Evolutionary conservation across 2,113 vertebrate species (phyloP), one percentile per base, ranked within the genome.

Genomic region (human): DNA sequence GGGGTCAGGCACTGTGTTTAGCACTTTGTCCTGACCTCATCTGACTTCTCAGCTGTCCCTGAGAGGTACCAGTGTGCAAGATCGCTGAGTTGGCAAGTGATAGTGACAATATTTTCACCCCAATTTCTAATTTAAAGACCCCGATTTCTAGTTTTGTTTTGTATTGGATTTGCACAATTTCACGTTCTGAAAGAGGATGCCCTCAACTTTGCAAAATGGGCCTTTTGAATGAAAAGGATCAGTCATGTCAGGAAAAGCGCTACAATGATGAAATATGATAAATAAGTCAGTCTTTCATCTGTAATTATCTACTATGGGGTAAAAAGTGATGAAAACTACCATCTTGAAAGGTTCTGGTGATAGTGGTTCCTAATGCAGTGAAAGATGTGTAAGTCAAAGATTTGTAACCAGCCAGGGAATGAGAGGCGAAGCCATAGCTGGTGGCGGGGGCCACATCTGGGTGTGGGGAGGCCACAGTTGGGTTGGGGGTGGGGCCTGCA

Each of bases 1-100:
- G 6, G 0, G 32, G 30, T n/a, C 30, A 30, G 48, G 12, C 3
- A 8, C 52, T 55, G 0, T 59, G 32, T 11, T 23, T 35, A 20
- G 22, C 20, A 3, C 52, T 30, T 45, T 23, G 16, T 8, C 4
- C 1, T 27, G 22, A 89, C 52, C 40, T 89, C 57, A 14, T n/a
- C 27, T 35, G 72, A 92, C 35, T 90, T 48, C 20, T 59, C 35
- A 17, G 43, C 30, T 16, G 23, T 22, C 35, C 55, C 61, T 64
- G 7, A 76, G 25, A 57, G 38, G 22, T 18, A 10, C 13, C 17
- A 2, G n/a, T 20, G 8, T 17, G 70, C 3, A 4, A 6, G 48
- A 35, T 52, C 17, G 4, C 27, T 13, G 68, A 22, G 11, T 22
- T 38, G 57, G 17, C 38, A 35, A 50, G 6, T 18, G 27, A 18